Conservation (phyloP, 2,113 vertebrate genomes). For the Lophius piscatorius region DNA sequence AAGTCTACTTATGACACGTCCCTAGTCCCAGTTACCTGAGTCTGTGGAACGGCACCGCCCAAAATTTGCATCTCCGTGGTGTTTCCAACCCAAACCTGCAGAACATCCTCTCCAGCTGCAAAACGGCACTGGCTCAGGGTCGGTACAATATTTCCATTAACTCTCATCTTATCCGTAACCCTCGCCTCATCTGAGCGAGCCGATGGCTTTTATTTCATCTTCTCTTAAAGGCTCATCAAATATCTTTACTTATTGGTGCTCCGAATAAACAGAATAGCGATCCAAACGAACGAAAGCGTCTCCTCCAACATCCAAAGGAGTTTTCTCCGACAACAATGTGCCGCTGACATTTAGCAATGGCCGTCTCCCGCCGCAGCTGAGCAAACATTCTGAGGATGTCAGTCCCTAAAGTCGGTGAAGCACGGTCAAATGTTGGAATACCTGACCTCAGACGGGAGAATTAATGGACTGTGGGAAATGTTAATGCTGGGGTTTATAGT, state of each 20-base stretch:
- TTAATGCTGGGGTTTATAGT: conserved; percentile 19
- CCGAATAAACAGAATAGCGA: neutral
- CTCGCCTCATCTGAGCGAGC: too few relatives aligned
- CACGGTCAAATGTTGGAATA: conserved; percentile 42
- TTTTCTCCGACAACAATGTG: conserved; percentile 17
- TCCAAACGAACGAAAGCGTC: conserved; percentile 15
- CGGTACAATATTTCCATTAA: too few relatives aligned
- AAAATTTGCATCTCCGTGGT: too few relatives aligned
- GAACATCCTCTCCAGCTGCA: too few relatives aligned
- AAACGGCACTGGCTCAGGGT: too few relatives aligned
- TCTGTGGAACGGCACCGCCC: too few relatives aligned
- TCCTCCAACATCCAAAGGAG: conserved; percentile 4
- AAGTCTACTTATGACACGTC: too few relatives aligned
- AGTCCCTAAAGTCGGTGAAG: conserved; percentile 44
- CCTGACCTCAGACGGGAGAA: conserved; percentile 36
- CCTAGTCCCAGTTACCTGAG: too few relatives aligned
- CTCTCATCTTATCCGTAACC: too few relatives aligned
- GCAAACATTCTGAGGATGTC: conserved; percentile 48
- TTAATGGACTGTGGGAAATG: conserved; percentile 23
- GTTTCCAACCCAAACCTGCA: too few relatives aligned
- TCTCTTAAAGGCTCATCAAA: too few relatives aligned
- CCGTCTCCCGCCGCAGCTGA: conserved; percentile 27
- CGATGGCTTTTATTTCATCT: too few relatives aligned
- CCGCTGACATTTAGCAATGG: conserved; percentile 52
- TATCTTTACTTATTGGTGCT: neutral